Conservation (phyloP, 64 coral and sea anemone species). For the Pocillopora verrucosa region DNA sequence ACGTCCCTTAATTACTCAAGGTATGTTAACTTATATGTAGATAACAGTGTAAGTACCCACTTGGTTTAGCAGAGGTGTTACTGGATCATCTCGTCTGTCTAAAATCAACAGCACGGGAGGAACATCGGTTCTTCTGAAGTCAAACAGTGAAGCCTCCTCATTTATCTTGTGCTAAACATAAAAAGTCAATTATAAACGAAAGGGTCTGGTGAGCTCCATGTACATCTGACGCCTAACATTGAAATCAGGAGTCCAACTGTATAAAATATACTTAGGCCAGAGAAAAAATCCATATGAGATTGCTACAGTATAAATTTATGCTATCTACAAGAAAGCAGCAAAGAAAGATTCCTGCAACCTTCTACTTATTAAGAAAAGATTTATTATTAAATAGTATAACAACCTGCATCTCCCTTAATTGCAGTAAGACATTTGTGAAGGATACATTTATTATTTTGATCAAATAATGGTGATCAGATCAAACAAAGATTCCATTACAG, state of each 20-base stretch:
- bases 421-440: background rate
- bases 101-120: slow-evolving; percentile 86
- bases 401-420: no score
- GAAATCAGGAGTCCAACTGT: no score
- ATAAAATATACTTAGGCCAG: no score
- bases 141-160: slow-evolving; percentile 89
- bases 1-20: no score
- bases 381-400: no score
- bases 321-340: background rate
- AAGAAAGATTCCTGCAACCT: no score
- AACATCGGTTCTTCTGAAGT: slow-evolving; percentile 88
- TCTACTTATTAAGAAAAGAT: no score
- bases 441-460: background rate
- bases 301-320: no score
- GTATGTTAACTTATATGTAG: no score
- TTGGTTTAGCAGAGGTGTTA: slow-evolving; percentile 68
- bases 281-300: no score
- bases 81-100: slow-evolving; percentile 93
- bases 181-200: background rate
- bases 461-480: background rate
- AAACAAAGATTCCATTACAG: no score
- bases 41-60: background rate
- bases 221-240: no score
- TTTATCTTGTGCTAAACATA: slow-evolving; percentile 87
- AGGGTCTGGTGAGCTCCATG: background rate